Evolutionary conservation across 2,888 invertebrate genomes (phyloP), one percentile per base, ranked within the genome.

Genomic region (Cantharis nigra): DNA sequence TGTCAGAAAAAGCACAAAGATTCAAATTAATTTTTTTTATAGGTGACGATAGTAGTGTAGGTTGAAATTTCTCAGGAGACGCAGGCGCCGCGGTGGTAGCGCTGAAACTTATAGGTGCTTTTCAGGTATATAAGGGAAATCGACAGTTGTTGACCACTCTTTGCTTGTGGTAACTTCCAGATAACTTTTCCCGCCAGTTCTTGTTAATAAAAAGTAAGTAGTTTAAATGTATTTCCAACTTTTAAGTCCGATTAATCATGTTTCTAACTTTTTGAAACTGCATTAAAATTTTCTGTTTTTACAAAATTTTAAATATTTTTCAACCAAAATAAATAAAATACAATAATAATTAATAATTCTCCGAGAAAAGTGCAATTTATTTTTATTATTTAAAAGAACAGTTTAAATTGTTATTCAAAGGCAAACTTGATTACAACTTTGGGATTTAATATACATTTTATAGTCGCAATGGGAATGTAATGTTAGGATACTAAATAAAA

Each of bases 71-170:
- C 69, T 70, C 70, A n/a, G 62, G 70, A 70, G 65, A 79, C 79
- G 82, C 81, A 83, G 80, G 80, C 77, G 83, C 83, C 82, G 78
- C 77, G 62, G 75, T 49, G 76, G 78, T 74, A 81, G 83, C 84
- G 83, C 82, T 84, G 82, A 84, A 84, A 84, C 82, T 80, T 82
- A 84, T 83, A 80, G 81, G 81, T 79, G 78, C 81, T 80, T 78
- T 82, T 82, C 80, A 81, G 80, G 80, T 82, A 83, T 81, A 82
- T 83, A 82, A 83, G 81, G 79, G 74, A 78, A 79, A 77, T 63
- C 64, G 72, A 72, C 69, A 70, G 78, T 75, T 77, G 71, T 77
- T 78, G 76, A 78, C 74, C 81, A 80, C 78, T 79, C 78, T 78
- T 80, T 76, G 71, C 70, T 75, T 72, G 77, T 77, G 72, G 70